These are phyloP conservation scores for Linepithema humile DNA, from an alignment of 1,140 invertebrate species.

Conservation along the genomic window DNA sequence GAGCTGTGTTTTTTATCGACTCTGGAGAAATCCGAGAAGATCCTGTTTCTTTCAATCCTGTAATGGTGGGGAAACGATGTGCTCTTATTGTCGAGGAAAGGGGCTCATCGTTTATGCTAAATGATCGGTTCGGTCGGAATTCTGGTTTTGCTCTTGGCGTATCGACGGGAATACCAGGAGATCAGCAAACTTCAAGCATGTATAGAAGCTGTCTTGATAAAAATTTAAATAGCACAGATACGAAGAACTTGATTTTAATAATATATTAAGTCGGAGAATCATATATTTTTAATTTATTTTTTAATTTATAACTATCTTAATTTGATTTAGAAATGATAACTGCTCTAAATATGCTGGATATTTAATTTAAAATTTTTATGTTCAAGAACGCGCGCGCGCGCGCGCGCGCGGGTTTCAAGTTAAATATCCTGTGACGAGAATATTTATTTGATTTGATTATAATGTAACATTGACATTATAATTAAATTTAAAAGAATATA, in stretches of 20 bases:
- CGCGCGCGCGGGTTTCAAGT: too few relatives aligned
- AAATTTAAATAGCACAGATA: not conserved
- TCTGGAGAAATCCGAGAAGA: not conserved
- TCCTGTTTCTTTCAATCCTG: not conserved
- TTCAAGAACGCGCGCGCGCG: too few relatives aligned
- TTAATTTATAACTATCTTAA: not conserved
- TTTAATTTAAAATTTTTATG: not conserved
- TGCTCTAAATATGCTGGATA: not conserved
- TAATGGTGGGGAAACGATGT: not conserved
- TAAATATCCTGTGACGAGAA: too few relatives aligned
- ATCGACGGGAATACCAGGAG: not conserved
- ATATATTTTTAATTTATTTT: not conserved
- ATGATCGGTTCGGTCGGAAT: not conserved
- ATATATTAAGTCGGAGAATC: too few relatives aligned
- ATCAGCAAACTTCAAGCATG: not conserved
- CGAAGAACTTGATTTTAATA: not conserved
- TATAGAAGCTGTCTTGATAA: not conserved
- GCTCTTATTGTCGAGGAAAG: not conserved
- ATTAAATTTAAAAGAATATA: not conserved
- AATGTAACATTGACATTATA: not conserved
- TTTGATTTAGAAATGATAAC: not conserved
- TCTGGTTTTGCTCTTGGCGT: not conserved
- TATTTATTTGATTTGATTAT: not conserved
- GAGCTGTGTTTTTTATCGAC: not conserved
- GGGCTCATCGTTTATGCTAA: not conserved